Base-by-base conservation (phyloP, 2,888 invertebrate genomes). In the Prosapia bicincta region DNA sequence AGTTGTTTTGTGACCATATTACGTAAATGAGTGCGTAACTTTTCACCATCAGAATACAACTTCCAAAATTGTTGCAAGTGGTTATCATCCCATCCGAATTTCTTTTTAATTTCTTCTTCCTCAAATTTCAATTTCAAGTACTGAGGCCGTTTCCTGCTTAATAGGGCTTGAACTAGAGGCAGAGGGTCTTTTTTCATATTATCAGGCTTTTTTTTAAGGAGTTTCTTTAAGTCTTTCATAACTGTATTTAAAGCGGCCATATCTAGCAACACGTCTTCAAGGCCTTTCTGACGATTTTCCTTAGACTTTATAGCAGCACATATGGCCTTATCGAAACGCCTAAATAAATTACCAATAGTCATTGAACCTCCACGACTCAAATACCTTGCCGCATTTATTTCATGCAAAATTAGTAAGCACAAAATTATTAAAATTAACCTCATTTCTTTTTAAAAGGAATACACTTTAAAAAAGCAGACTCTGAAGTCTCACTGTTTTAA, bases 41-140 rank as follows among this genome's bases (percentile, higher is more conserved):
- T 54, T 13, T 54, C 54, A 20, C 20, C 20, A 20, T 54, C 54
- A 20, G 54, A 54, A 54, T 54, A 54, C 3, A 54, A 9, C 54
- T 54, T 54, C 54, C 54, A 54, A 54, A 54, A 54, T 54, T 54
- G 20, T 20, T 5, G n/a, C 20, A 54, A 54, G 6, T 54, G 54
- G n/a, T 73, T 43, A 20, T 73, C 73, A 15, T 43, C 68, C 73
- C 73, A 73, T 10, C 54, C 54, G 43, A 32, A 73, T 20, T 73
- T 54, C 2, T 26, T 25, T 26, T 67, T 73, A 24, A 73, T 26
- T 54, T 38, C 68, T 73, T 67, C 68, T 20, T 68, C 43, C 26
- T 73, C 73, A 38, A 68, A 73, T 25, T 73, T 69, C 25, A 73
- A 26, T 24, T 38, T 26, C 66, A 73, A 73, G 68, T 68, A 73